Evolutionary conservation across 2,888 invertebrate genomes (phyloP), one percentile per base, ranked within the genome.

Genomic region (Eupithecia subfuscata): DNA sequence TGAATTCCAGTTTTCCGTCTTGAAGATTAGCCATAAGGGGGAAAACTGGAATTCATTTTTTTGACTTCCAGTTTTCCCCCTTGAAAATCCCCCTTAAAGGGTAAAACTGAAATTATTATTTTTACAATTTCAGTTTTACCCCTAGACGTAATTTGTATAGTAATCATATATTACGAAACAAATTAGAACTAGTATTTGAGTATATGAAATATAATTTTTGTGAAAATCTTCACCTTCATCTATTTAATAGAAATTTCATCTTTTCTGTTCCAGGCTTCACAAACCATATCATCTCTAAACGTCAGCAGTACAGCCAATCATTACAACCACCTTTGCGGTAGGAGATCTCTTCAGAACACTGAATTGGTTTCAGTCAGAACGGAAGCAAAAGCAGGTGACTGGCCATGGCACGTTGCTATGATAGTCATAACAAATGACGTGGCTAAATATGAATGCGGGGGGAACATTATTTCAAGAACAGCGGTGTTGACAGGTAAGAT

Each of bases 351-450:
- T 37, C 84, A 87, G n/a, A 87, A 91, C 74, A 88, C 91, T 4
- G 94, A 94, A 77, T 75, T 94, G 78, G 87, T 87, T 3, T 89
- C 91, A 6, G 83, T 92, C 14, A 85, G 89, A 60, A 90, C 92
- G 0, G 89, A 91, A 45, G 88, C 93, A 0, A 83, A 83, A 37
- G 85, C 90, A 8, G 94, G 94, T 1, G 94, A 94, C 79, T 94
- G 93, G 93, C 94, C 94, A 0, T 94, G 94, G 94, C 94, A 94
- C 79, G 92, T 92, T 0, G 94, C 94, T 25, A 82, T 94, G 4
- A 79, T 92, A 2, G 79, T 76, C 4, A 80, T 80, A 1, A 83
- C 83, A 18, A 71, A 76, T 0, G 78, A 82, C 0, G 83, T 74
- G 1, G 11, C 22, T 25, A 60, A 60, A 60, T 94, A 94, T 80